These are phyloP conservation scores for Callimorpha dominula DNA, from an alignment of 2,888 invertebrate species.

Conservation along the genomic window DNA sequence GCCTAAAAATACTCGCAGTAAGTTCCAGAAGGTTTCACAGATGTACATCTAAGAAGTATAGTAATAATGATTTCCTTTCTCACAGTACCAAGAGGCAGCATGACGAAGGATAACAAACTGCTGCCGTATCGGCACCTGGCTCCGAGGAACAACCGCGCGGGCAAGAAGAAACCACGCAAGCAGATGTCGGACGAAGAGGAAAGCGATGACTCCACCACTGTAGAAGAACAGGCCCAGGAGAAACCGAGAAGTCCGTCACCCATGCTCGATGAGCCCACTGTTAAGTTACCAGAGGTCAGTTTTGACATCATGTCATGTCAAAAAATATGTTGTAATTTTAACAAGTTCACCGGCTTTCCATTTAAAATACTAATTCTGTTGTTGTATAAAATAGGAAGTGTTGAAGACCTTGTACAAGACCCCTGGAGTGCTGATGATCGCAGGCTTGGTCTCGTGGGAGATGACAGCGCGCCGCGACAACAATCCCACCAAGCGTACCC, in stretches of 20 bases:
- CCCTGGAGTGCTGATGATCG: slow-evolving; percentile 91
- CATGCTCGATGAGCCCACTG: slow-evolving; percentile 86
- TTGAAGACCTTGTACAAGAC: slow-evolving; percentile 89
- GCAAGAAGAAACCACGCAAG: slow-evolving; percentile 61
- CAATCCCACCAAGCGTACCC: slow-evolving; percentile 89
- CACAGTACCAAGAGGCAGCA: slow-evolving; percentile 44
- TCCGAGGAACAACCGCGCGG: slow-evolving; percentile 48
- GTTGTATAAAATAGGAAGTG: slow-evolving; percentile 78
- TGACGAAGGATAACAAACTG: slow-evolving; percentile 60
- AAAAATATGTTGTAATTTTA: not conserved
- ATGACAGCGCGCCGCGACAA: slow-evolving; percentile 92
- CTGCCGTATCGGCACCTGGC: slow-evolving; percentile 47
- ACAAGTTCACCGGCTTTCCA: no score
- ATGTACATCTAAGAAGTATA: not conserved
- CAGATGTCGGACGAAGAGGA: slow-evolving; percentile 71
- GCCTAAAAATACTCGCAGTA: no score
- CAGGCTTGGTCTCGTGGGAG: slow-evolving; percentile 97
- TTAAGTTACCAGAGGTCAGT: slow-evolving; percentile 88
- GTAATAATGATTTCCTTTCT: not conserved
- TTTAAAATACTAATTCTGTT: not conserved
- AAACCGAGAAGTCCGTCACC: slow-evolving; percentile 80
- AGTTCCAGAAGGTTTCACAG: no score
- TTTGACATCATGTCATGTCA: not conserved
- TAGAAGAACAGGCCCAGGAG: slow-evolving; percentile 60
- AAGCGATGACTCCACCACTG: slow-evolving; percentile 65